Conservation (phyloP, 2,888 invertebrate genomes). For the Mycalesis mineus region DNA sequence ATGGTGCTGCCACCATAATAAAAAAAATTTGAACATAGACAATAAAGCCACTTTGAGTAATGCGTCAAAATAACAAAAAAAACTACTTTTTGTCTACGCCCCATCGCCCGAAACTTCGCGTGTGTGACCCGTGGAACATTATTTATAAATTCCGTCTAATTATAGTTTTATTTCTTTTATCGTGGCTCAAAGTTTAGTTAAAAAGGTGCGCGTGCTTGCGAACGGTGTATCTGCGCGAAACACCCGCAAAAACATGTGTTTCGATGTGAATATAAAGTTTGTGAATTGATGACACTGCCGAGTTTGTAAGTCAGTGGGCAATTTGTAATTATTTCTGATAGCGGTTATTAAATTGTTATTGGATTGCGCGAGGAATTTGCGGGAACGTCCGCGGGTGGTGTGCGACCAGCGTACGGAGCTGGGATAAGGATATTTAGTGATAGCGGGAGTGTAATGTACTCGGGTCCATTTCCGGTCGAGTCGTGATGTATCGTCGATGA, state of each 20-base stretch:
- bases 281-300: conserved; percentile 49
- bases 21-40: conserved; percentile 16
- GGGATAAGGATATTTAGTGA: conserved; percentile 34
- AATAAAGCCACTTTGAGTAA: conserved; percentile 30
- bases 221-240: conserved; percentile 47
- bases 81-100: conserved; percentile 53
- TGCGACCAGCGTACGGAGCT: conserved; percentile 30
- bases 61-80: conserved; percentile 60
- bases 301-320: conserved; percentile 60
- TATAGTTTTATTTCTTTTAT: conserved; percentile 62
- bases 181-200: conserved; percentile 53
- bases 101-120: conserved; percentile 66
- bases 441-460: conserved; percentile 46
- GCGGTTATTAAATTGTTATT: conserved; percentile 39
- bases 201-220: conserved; percentile 48
- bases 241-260: conserved; percentile 71
- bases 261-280: conserved; percentile 67
- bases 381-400: conserved; percentile 33
- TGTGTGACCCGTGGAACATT: conserved; percentile 64
- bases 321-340: conserved; percentile 54
- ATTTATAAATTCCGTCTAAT: conserved; percentile 64
- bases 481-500: conserved; percentile 52
- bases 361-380: conserved; percentile 31
- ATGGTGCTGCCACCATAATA: not conserved
- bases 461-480: conserved; percentile 49